Conservation (phyloP, 2,797 vertebrate genomes). For the Neosilurus mollespiculum region DNA sequence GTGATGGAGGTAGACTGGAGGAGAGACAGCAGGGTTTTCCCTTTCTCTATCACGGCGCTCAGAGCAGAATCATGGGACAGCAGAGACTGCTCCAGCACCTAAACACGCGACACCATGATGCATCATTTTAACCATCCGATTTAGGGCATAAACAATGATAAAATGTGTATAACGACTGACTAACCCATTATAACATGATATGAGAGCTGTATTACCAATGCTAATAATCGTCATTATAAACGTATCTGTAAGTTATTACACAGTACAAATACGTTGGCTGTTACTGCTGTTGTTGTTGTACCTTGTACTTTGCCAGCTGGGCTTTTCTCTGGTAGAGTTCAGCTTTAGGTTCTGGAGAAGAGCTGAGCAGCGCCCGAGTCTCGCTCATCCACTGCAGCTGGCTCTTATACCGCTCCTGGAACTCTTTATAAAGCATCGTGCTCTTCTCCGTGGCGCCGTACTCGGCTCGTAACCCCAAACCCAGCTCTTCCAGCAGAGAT, state of each 20-base stretch:
- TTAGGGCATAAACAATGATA: background rate
- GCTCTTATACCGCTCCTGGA: conserved; percentile 86
- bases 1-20: conserved; percentile 80
- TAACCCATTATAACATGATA: background rate
- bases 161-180: background rate
- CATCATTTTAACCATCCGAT: background rate
- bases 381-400: conserved; percentile 87
- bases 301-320: conserved; percentile 95
- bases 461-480: conserved; percentile 82
- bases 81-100: conserved; percentile 88
- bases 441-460: conserved; percentile 83
- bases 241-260: background rate
- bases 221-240: background rate
- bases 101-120: conserved; percentile 24
- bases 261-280: too few relatives aligned
- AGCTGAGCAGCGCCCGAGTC: conserved; percentile 75
- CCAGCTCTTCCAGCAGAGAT: conserved; percentile 82
- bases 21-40: conserved; percentile 78
- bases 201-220: too few relatives aligned
- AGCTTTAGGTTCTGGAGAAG: conserved; percentile 84
- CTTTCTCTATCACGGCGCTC: conserved; percentile 89
- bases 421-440: conserved; percentile 86
- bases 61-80: conserved; percentile 87
- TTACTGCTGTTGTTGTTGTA: conserved; percentile 56
- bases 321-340: conserved; percentile 96